Base-by-base conservation (phyloP, 37 sponge, comb jelly and placozoan genomes). In the Aphrocallistes beatrix region DNA sequence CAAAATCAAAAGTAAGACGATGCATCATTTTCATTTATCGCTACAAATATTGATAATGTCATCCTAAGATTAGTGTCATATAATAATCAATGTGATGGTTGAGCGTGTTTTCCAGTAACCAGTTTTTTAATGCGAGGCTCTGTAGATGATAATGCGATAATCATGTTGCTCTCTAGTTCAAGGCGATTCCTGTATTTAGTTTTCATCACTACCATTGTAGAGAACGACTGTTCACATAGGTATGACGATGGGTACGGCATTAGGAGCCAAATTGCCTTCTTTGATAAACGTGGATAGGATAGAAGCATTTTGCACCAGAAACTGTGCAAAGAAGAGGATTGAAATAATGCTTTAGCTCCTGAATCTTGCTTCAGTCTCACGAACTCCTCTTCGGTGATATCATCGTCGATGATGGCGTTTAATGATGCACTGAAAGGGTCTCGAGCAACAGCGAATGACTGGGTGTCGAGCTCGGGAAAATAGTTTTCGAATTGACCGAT, bases 141-240 rank as follows among this genome's bases (percentile, higher is more conserved):
- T 19, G 75, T 60, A 28, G 75, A 60, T 60, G 75, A 60, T 60
- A 60, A 60, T 13, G 75, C 75, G n/a, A 60, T 30, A 60, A 60
- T 60, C 75, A 60, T 60, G 75, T 60, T 30, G 3, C n/a, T 60
- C n/a, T 60, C 75, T 60, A 60, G 10, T 60, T 60, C 75, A 60
- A 19, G 75, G 28, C 75, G 75, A 60, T 60, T 60, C 75, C 8
- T 60, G 75, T 60, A 28, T 30, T 60, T 60, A 8, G 75, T 60
- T 60, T 60, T 60, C 75, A 60, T 60, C 21, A 60, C 75, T 60
- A 60, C 75, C 75, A 60, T 60, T 60, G 75, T 60, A 60, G 75
- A 13, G 75, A 60, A 60, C 75, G 75, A 60, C 75, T 60, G 75
- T 13, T 60, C 75, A 60, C 75, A 60, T 60, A 60, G n/a, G 75